These are phyloP conservation scores for Thomomys bottae DNA, from an alignment of 2,113 vertebrate species.

Conservation along the genomic window DNA sequence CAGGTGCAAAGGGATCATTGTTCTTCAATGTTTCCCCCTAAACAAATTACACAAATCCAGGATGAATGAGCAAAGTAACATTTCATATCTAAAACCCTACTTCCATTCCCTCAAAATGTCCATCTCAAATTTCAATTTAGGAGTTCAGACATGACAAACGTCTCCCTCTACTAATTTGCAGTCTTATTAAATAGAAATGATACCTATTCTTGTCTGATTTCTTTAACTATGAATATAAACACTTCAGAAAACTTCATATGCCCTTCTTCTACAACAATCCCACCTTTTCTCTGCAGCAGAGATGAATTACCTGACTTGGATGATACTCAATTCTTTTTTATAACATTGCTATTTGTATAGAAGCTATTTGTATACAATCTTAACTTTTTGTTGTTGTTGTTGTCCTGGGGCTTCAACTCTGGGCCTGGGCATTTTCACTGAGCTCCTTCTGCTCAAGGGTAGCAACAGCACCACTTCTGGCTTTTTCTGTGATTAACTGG, in stretches of 20 bases:
- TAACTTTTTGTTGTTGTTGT: no score
- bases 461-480: no score
- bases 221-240: conserved; percentile 25
- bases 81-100: not conserved
- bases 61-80: conserved; percentile 79
- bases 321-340: conserved; percentile 1
- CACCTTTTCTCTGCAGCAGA: not conserved
- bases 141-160: conserved; percentile 23
- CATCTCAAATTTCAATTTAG: conserved; percentile 39
- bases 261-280: not conserved
- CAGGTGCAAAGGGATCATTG: conserved; percentile 98
- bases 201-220: conserved; percentile 22
- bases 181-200: conserved; percentile 47
- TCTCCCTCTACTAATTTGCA: not conserved
- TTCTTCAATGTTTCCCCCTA: conserved; percentile 89
- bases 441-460: no score
- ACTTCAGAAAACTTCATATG: not conserved
- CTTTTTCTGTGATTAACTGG: no score
- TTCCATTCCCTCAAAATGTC: not conserved
- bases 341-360: no score
- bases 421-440: no score
- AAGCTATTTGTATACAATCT: no score
- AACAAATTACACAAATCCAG: conserved; percentile 75
- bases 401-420: no score
- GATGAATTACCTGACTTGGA: not conserved